Conservation (phyloP, 2,113 vertebrate species). For the Python bivittatus region DNA sequence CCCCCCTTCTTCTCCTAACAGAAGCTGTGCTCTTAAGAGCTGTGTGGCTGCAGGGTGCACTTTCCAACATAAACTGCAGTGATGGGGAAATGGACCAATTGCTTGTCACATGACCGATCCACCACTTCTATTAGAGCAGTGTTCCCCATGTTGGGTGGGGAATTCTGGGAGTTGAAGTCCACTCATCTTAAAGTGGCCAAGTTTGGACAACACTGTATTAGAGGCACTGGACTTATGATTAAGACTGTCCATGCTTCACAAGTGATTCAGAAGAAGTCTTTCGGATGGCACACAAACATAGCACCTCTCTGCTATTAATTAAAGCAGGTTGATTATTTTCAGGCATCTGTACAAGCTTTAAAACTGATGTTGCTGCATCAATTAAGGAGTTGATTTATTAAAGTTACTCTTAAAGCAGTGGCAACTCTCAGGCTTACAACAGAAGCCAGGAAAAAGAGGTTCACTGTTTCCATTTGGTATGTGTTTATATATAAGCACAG, state of each 20-base stretch:
- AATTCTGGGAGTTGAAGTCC: no score
- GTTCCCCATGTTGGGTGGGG: no score
- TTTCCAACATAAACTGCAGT: not conserved
- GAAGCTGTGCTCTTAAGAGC: not conserved
- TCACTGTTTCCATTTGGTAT: not conserved
- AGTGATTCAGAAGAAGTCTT: not conserved
- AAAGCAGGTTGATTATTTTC: not conserved
- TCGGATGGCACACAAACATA: not conserved
- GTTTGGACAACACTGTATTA: no score
- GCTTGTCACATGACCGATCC: not conserved
- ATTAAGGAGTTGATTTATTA: not conserved
- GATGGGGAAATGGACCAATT: not conserved
- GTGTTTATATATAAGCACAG: not conserved
- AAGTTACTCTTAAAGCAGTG: not conserved
- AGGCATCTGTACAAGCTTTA: not conserved
- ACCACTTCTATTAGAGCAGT: not conserved
- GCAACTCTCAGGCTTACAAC: not conserved
- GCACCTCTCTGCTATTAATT: not conserved
- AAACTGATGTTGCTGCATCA: not conserved
- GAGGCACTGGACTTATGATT: not conserved
- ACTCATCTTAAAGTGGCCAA: no score
- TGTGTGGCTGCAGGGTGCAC: not conserved
- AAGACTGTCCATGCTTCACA: not conserved
- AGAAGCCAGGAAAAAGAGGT: not conserved
- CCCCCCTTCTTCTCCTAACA: not conserved